Percentiles rank a stretch among this genome's conserved stretches.
phyloP scores from a whole-genome alignment of 2,113 vertebrate genomes.

The Malurus cyaneus region DNA sequence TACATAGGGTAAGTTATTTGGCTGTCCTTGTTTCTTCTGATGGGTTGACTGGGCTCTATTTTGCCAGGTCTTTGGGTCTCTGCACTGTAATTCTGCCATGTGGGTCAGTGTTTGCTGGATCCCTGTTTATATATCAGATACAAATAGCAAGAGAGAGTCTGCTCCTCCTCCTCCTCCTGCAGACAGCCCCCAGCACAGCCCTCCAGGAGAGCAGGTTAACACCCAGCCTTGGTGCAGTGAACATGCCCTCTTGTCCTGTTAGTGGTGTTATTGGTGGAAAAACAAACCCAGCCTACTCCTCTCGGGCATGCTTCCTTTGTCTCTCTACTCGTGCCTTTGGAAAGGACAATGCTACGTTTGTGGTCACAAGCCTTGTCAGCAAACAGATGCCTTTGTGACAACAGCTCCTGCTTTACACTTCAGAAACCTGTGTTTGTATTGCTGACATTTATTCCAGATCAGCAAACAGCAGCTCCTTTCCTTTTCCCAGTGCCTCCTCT shows the following conservation, averaged over 20 bases:
- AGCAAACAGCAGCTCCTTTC: not conserved
- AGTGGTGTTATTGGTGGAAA: not conserved
- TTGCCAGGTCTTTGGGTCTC: not conserved
- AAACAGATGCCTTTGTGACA: conserved; percentile 46
- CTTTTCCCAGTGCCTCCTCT: not conserved
- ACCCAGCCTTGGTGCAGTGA: not conserved
- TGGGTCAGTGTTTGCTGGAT: not conserved
- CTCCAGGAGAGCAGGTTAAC: not conserved
- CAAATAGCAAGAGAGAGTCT: not conserved
- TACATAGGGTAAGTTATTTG: not conserved
- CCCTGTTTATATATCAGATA: not conserved
- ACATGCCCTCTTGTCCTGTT: not conserved
- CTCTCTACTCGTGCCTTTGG: not conserved
- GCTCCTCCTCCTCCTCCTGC: not conserved
- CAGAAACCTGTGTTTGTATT: not conserved
- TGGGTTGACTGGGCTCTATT: not conserved
- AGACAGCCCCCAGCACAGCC: not conserved
- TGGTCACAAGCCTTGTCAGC: conserved; percentile 34
- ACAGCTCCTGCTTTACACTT: not conserved
- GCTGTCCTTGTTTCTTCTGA: not conserved
- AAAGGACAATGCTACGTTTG: not conserved
- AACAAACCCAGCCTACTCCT: not conserved
- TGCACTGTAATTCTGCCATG: not conserved
- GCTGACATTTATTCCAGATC: conserved; percentile 10
- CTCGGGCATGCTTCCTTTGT: not conserved